These are phyloP conservation scores for Icerya purchasi DNA, from an alignment of 2,888 invertebrate genomes.

Conservation along the genomic window DNA sequence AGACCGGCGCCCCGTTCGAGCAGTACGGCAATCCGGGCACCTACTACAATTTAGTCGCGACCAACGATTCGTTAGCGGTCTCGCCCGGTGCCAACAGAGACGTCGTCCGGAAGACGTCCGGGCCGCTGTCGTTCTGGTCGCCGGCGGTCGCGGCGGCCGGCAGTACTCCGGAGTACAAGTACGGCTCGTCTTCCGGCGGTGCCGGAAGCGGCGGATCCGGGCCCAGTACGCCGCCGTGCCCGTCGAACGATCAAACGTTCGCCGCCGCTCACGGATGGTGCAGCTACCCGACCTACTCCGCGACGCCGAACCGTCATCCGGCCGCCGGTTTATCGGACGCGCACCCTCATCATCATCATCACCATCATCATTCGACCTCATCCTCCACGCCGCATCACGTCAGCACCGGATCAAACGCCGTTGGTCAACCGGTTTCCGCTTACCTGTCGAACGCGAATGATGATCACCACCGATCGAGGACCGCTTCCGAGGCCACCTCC, in stretches of 20 bases:
- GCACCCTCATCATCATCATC: not conserved
- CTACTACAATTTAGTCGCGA: slow-evolving; percentile 50
- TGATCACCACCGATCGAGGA: slow-evolving; percentile 30
- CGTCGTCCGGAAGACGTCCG: slow-evolving; percentile 26
- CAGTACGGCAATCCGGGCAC: slow-evolving; percentile 44
- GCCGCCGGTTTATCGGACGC: slow-evolving; percentile 23
- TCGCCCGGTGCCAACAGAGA: slow-evolving; percentile 33
- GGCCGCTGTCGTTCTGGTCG: slow-evolving; percentile 45
- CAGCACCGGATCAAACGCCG: slow-evolving; percentile 14
- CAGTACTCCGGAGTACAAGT: slow-evolving; percentile 11
- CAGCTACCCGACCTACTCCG: slow-evolving; percentile 42
- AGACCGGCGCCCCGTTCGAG: slow-evolving; percentile 31
- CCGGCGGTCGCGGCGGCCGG: slow-evolving; percentile 26
- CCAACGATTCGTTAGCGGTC: slow-evolving; percentile 32
- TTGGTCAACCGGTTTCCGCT: slow-evolving; percentile 28
- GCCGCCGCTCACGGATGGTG: slow-evolving; percentile 38
- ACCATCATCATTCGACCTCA: slow-evolving; percentile 34
- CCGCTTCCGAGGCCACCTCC: slow-evolving; percentile 34
- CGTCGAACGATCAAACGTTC: slow-evolving; percentile 25
- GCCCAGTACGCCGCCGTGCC: slow-evolving; percentile 15
- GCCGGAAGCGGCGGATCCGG: slow-evolving; percentile 37
- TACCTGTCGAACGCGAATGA: slow-evolving; percentile 44
- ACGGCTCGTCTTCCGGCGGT: slow-evolving; percentile 52
- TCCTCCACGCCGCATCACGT: slow-evolving; percentile 38
- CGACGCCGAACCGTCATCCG: slow-evolving; percentile 33